A percentile compares a stretch with the other conserved stretches of the same genome.
phyloP scores from a whole-genome alignment of 1,140 invertebrate genomes.

The Periplaneta americana region DNA sequence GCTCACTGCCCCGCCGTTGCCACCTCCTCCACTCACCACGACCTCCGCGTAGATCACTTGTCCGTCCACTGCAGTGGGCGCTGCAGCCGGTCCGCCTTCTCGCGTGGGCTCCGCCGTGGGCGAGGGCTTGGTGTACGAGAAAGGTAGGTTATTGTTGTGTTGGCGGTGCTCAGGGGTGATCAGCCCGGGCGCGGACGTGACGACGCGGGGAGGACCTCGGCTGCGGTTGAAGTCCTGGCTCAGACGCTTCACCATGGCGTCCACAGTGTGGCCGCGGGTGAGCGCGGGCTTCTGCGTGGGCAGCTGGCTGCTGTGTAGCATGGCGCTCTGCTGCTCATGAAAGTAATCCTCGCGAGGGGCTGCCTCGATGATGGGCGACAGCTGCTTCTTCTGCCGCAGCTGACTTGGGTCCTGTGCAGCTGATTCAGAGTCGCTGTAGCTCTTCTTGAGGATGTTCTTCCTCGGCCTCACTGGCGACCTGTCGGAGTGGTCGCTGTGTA shows the following conservation, averaged over 20 bases:
- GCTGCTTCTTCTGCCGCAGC: constrained; percentile 47
- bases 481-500: neutral
- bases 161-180: constrained; percentile 50
- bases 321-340: constrained; percentile 40
- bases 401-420: constrained; percentile 4
- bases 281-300: constrained; percentile 55
- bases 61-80: constrained; percentile 7
- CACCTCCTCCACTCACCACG: constrained; percentile 47
- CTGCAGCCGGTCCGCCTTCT: neutral
- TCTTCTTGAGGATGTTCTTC: constrained; percentile 12
- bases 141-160: constrained; percentile 67
- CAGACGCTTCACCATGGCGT: constrained; percentile 55
- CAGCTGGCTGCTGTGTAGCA: constrained; percentile 61
- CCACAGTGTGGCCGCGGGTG: constrained; percentile 56
- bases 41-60: constrained; percentile 70
- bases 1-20: constrained; percentile 33
- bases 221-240: constrained; percentile 54
- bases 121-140: constrained; percentile 54
- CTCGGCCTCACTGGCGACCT: constrained; percentile 3
- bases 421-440: constrained; percentile 13
- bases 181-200: constrained; percentile 50
- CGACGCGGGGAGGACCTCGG: constrained; percentile 30
- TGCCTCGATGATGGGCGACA: constrained; percentile 71
- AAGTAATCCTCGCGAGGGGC: constrained; percentile 62
- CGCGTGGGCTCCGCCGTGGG: neutral